Percentiles rank a stretch among this genome's conserved stretches.
phyloP scores from a whole-genome alignment of 2,113 vertebrate species.

The Boleophthalmus pectinirostris region DNA sequence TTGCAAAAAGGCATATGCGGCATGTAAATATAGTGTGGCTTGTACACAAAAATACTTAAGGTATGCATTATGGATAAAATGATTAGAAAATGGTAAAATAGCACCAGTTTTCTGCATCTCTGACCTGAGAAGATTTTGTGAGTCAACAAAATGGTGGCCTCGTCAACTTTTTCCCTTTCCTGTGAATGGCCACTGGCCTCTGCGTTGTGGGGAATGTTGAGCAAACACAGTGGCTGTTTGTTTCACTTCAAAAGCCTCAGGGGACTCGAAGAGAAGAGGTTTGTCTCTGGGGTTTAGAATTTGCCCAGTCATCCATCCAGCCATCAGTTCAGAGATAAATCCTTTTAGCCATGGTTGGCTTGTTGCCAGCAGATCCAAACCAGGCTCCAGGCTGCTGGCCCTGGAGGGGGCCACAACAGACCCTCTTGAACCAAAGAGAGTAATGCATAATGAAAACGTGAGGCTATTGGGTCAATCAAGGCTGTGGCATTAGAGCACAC shows the following conservation, averaged over 20 bases:
- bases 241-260: constrained; percentile 39
- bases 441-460: constrained; percentile 43
- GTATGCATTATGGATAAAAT: constrained; percentile 69
- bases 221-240: constrained; percentile 35
- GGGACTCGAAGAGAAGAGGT: constrained; percentile 43
- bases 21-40: constrained; percentile 68
- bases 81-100: constrained; percentile 60
- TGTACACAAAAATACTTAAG: constrained; percentile 73
- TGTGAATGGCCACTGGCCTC: constrained; percentile 61
- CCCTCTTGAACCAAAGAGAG: constrained; percentile 41
- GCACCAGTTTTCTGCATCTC: constrained; percentile 82
- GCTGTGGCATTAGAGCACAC: constrained; percentile 24
- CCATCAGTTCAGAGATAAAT: constrained; percentile 44
- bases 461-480: constrained; percentile 57
- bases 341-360: constrained; percentile 47
- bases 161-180: constrained; percentile 77
- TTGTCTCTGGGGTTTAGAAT: constrained; percentile 52
- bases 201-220: constrained; percentile 35
- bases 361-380: constrained; percentile 39
- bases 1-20: constrained; percentile 70
- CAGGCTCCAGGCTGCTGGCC: constrained; percentile 45
- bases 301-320: constrained; percentile 27
- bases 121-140: constrained; percentile 79
- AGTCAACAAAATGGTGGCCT: constrained; percentile 70
- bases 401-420: constrained; percentile 44